Conservation (phyloP, 2,888 invertebrate species). For the Volucella inflata region DNA sequence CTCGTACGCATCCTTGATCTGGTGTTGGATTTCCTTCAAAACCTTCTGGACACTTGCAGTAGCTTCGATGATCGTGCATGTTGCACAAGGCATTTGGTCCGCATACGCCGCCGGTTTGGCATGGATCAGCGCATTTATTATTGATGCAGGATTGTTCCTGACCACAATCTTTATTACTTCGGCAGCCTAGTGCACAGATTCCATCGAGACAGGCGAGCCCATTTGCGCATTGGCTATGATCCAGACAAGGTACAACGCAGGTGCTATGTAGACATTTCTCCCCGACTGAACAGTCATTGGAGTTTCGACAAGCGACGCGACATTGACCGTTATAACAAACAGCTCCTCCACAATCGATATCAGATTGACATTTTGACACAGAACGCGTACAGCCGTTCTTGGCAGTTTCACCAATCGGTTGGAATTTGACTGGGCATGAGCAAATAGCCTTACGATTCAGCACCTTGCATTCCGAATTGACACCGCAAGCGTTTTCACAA, state of each 20-base stretch:
- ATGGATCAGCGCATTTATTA: constrained; percentile 93
- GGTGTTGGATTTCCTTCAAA: constrained; percentile 94
- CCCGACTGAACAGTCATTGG: constrained; percentile 90
- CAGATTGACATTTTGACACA: constrained; percentile 87
- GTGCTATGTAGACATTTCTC: constrained; percentile 91
- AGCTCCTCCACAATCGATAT: constrained; percentile 91
- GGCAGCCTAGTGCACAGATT: constrained; percentile 92
- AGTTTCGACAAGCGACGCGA: constrained; percentile 90
- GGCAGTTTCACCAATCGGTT: constrained; percentile 86
- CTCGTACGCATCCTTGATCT: constrained; percentile 94
- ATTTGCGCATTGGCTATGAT: constrained; percentile 91
- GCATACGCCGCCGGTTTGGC: constrained; percentile 89
- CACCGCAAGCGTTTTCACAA: constrained; percentile 92
- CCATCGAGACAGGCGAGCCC: constrained; percentile 92
- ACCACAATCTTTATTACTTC: constrained; percentile 92
- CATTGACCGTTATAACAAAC: constrained; percentile 93
- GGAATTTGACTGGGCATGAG: constrained; percentile 90
- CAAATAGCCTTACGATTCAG: constrained; percentile 91
- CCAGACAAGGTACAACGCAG: constrained; percentile 91
- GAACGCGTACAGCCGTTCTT: constrained; percentile 90
- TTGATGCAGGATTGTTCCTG: constrained; percentile 91
- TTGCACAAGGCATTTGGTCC: constrained; percentile 93
- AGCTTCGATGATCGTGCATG: constrained; percentile 89
- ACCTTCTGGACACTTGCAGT: constrained; percentile 92
- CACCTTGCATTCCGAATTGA: constrained; percentile 92